These are phyloP conservation scores for Nyctalus aviator DNA, from an alignment of 2,797 vertebrate genomes.

Conservation along the genomic window DNA sequence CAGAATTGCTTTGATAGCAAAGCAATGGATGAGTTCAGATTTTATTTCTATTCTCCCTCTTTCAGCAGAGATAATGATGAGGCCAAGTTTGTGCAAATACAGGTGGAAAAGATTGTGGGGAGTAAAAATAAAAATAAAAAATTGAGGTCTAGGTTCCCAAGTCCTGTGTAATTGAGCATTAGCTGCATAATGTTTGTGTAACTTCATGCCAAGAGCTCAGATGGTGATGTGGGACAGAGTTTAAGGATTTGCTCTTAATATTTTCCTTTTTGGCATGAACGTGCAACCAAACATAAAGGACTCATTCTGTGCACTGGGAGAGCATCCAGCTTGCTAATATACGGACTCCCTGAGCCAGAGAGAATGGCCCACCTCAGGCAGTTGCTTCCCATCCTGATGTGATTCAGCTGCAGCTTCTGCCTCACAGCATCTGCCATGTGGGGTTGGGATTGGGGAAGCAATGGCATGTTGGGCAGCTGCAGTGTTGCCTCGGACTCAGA, in stretches of 20 bases:
- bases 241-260: slow-evolving; percentile 53
- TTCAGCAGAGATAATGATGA: slow-evolving; percentile 6
- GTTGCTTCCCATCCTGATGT: neutral
- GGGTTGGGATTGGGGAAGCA: neutral
- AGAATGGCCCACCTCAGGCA: neutral
- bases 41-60: neutral
- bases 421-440: neutral
- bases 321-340: neutral
- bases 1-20: neutral
- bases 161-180: neutral
- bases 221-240: neutral
- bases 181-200: neutral
- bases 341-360: neutral
- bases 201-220: slow-evolving; percentile 22
- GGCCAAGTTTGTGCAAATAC: neutral
- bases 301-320: slow-evolving; percentile 12
- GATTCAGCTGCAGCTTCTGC: neutral
- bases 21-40: neutral
- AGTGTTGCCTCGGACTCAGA: neutral
- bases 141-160: neutral
- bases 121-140: neutral
- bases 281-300: slow-evolving; percentile 7
- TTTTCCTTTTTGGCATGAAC: slow-evolving; percentile 23
- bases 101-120: neutral
- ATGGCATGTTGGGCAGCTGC: neutral